A percentile compares a stretch with the other conserved stretches of the same genome.
Conservation (phyloP, 2,888 invertebrate genomes). For the Rhingia campestris region DNA sequence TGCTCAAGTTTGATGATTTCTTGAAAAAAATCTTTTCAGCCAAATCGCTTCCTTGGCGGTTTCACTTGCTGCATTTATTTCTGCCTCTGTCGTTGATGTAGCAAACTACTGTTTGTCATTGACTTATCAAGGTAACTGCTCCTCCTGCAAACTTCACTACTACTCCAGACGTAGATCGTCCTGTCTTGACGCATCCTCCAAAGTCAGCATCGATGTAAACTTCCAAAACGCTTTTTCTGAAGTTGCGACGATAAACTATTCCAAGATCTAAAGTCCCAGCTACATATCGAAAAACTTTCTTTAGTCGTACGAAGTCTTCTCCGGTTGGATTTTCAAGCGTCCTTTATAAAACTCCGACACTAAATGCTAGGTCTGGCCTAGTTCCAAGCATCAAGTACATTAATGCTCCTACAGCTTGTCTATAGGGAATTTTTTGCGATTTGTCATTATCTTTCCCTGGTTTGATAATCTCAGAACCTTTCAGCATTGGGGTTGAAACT, state of each 20-base stretch:
- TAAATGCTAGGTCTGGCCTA: slow-evolving; percentile 76
- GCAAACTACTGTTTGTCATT: slow-evolving; percentile 76
- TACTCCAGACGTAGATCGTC: slow-evolving; percentile 77
- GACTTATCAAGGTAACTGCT: slow-evolving; percentile 76
- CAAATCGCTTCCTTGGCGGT: slow-evolving; percentile 77
- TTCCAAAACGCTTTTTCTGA: slow-evolving; percentile 54
- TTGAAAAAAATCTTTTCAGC: slow-evolving; percentile 76
- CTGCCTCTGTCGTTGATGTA: slow-evolving; percentile 77
- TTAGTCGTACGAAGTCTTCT: slow-evolving; percentile 75
- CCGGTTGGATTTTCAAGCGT: slow-evolving; percentile 75
- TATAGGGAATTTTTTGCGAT: slow-evolving; percentile 59
- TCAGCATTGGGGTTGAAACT: slow-evolving; percentile 47
- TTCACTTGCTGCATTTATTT: slow-evolving; percentile 77
- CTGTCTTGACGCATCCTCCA: slow-evolving; percentile 76
- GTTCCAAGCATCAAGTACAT: slow-evolving; percentile 77
- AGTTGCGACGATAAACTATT: slow-evolving; percentile 75
- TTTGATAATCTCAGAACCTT: too few relatives aligned
- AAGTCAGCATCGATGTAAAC: slow-evolving; percentile 79
- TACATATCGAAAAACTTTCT: slow-evolving; percentile 77
- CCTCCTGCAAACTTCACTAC: slow-evolving; percentile 73
- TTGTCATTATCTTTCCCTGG: slow-evolving; percentile 72
- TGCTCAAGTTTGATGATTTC: slow-evolving; percentile 73
- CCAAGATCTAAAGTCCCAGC: slow-evolving; percentile 75
- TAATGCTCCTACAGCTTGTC: slow-evolving; percentile 76
- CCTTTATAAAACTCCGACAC: slow-evolving; percentile 75